Conservation (phyloP, 2,113 vertebrate genomes). For the Barnardius zonarius region DNA sequence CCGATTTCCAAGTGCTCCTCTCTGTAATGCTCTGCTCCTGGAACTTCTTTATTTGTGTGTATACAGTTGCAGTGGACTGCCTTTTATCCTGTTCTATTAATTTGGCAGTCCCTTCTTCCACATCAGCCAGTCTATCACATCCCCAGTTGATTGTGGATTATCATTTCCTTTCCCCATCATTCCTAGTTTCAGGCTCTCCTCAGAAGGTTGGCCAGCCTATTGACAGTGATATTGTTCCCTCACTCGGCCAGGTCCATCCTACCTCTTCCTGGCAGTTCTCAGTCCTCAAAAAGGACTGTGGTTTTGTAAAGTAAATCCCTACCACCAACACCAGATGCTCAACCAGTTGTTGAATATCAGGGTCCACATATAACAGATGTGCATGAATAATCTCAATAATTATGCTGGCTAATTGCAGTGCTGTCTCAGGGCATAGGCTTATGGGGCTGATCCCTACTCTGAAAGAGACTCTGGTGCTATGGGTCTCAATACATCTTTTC, state of each 20-base stretch:
- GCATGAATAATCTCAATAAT: constrained; percentile 1
- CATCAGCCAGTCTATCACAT: not conserved
- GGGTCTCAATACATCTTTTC: not conserved
- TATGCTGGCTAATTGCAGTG: not conserved
- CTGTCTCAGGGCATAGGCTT: not conserved
- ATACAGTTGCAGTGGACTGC: too few species aligned
- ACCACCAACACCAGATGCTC: not conserved
- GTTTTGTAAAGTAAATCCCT: not conserved
- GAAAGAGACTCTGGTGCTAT: not conserved
- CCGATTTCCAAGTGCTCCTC: not conserved
- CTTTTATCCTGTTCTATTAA: not conserved
- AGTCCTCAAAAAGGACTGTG: not conserved
- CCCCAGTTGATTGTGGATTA: not conserved
- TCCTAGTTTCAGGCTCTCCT: not conserved
- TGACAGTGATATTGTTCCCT: not conserved
- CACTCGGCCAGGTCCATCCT: not conserved
- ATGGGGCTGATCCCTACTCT: not conserved
- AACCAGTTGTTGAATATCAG: not conserved
- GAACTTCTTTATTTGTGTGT: not conserved
- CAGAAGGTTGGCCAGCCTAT: not conserved
- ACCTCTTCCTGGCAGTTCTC: not conserved
- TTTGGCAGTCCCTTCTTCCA: not conserved
- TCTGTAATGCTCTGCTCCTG: not conserved
- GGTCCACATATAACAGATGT: not conserved
- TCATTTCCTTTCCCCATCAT: not conserved